Percentiles rank a stretch among this genome's conserved stretches.
Evolutionary conservation across 2,797 vertebrate genomes (phyloP).

Genomic region (Pitangus sulphuratus): DNA sequence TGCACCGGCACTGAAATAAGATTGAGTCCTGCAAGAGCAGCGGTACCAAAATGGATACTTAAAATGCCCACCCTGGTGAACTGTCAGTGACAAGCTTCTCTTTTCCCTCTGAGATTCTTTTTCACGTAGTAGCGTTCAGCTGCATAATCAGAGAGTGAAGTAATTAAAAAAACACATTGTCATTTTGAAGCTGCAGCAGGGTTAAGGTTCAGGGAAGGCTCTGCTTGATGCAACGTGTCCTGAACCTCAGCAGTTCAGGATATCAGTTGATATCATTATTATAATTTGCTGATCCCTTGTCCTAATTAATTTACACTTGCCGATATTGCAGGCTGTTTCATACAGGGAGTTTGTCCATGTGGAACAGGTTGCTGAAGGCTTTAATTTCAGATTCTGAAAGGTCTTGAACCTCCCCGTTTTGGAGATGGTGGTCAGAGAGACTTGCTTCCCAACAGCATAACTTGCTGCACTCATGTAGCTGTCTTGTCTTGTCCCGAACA

Average conservation of each 20-base stretch:
- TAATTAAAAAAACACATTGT: not conserved
- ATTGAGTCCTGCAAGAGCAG: not conserved
- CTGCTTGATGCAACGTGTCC: not conserved
- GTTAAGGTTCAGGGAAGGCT: not conserved
- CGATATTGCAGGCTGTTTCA: not conserved
- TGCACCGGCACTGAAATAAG: not conserved
- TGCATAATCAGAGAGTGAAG: not conserved
- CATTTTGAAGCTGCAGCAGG: not conserved
- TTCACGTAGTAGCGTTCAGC: fast-evolving
- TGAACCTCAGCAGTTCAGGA: not conserved
- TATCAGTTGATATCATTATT: not conserved
- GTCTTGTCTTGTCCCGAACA: not conserved
- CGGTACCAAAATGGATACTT: not conserved
- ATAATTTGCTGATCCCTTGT: not conserved
- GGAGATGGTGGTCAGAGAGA: not conserved
- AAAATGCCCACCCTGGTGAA: not conserved
- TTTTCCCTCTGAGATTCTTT: not conserved
- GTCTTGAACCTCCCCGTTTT: fast-evolving
- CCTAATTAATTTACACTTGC: not conserved
- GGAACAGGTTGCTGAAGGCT: not conserved
- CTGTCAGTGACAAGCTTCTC: not conserved
- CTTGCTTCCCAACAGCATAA: not conserved
- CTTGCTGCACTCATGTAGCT: fast-evolving
- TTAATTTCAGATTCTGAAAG: not conserved
- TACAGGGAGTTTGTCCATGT: not conserved